Base-by-base conservation (phyloP, 2,797 vertebrate species). In the Dallia pectoralis region DNA sequence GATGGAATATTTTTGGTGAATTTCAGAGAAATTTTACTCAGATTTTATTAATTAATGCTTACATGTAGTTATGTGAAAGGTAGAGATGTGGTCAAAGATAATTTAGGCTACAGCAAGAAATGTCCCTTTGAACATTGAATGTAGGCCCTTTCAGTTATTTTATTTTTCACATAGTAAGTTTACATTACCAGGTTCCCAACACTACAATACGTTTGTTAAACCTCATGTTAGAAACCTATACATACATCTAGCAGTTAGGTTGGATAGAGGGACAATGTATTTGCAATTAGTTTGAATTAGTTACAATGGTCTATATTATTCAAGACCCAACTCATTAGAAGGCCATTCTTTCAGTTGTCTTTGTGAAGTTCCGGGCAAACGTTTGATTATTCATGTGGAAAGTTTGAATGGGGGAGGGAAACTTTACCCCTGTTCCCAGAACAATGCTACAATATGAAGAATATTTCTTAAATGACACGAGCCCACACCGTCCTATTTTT, bases 401-500 rank as follows among this genome's bases (percentile, higher is more conserved):
- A 92, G 84, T 90, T 89, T 88, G 86, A 47, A 78, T 80, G 83
- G 18, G 36, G 29, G 29, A n/a, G 25, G 19, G 30, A 70, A 69
- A 82, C 85, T 87, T 82, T 79, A 83, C 83, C 77, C 87, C 83
- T 79, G 89, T 87, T 90, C 88, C 88, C 87, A 87, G 82, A 89
- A 82, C 84, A 85, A 86, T 87, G 83, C 88, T 89, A 88, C 11
- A 59, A 27, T 85, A 83, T 44, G 71, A 86, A 88, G 85, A 82
- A 87, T 79, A 82, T 79, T 85, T 90, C 86, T 87, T 76, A 82
- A 89, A 87, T 87, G 90, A 92, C 74, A 90, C 84, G 67, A 25
- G 53, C 53, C 25, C n/a, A 80, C 81, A 85, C 77, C 87, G 87
- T 86, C 87, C 91, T 93, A 94, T 94, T 94, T 93, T 93, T 93